Evolutionary conservation across 2,888 invertebrate species (phyloP).

Genomic region (Acronicta alni): DNA sequence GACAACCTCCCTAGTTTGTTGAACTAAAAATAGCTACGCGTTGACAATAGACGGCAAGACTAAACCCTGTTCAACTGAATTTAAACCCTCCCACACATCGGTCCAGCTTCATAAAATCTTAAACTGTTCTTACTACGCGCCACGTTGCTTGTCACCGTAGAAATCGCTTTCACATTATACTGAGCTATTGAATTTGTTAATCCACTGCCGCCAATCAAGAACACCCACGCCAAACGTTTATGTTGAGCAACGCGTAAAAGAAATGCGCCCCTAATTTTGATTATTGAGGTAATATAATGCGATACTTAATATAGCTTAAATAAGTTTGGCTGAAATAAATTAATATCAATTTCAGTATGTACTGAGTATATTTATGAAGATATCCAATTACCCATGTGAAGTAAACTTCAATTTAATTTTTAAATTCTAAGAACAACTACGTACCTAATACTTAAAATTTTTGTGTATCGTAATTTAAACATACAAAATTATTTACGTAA

Average conservation of each 20-base stretch:
- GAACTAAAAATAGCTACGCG: no score
- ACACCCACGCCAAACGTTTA: conserved; percentile 18
- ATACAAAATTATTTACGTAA: no score
- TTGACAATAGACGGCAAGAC: neutral
- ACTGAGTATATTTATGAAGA: no score
- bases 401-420: no score
- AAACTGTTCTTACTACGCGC: conserved; percentile 2
- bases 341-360: no score
- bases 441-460: no score
- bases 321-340: no score
- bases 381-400: no score
- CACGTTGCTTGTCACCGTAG: conserved; percentile 35
- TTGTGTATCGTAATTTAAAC: no score
- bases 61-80: neutral
- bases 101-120: conserved; percentile 17
- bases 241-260: conserved; percentile 7
- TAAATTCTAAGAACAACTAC: no score
- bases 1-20: no score
- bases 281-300: neutral
- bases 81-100: neutral
- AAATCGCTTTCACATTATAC: conserved; percentile 48
- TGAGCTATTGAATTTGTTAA: conserved; percentile 41
- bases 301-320: no score
- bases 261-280: conserved; percentile 24
- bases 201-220: conserved; percentile 26